Evolutionary conservation across 2,113 vertebrate genomes (phyloP).

Genomic region (Neolamprologus brichardi): DNA sequence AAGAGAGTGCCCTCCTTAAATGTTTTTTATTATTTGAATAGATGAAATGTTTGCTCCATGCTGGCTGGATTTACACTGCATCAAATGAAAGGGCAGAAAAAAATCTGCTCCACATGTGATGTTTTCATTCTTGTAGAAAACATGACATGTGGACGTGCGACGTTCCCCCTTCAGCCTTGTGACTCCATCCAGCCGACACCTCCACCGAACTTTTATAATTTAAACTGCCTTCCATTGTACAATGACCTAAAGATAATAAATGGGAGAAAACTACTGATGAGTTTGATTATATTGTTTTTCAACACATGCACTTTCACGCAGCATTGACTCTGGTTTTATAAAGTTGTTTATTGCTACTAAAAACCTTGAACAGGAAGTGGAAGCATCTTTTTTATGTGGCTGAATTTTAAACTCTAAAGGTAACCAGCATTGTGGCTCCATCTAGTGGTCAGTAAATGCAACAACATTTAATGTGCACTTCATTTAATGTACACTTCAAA

Average conservation of each 20-base stretch:
- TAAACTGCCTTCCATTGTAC: constrained; percentile 70
- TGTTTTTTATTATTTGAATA: constrained; percentile 40
- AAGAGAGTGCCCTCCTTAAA: constrained; percentile 27
- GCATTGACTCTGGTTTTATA: neutral
- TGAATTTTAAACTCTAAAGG: neutral
- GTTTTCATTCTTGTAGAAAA: neutral
- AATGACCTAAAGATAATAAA: constrained; percentile 69
- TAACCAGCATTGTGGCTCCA: neutral
- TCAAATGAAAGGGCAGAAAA: neutral
- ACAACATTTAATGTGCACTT: neutral
- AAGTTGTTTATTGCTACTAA: neutral
- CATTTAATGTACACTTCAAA: neutral
- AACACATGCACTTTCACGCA: neutral
- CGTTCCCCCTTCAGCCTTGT: neutral
- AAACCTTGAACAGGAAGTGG: neutral
- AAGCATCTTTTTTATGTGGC: neutral
- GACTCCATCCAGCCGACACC: constrained; percentile 34
- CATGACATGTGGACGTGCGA: neutral
- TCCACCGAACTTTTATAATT: constrained; percentile 68
- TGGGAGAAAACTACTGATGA: constrained; percentile 31
- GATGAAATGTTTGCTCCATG: constrained; percentile 41
- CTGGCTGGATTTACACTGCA: constrained; percentile 41
- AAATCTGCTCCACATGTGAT: neutral
- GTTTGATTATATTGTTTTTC: neutral
- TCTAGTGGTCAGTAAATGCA: constrained; percentile 8